phyloP scores from a whole-genome alignment of 2,888 invertebrate genomes.

The Polietes domitor region DNA sequence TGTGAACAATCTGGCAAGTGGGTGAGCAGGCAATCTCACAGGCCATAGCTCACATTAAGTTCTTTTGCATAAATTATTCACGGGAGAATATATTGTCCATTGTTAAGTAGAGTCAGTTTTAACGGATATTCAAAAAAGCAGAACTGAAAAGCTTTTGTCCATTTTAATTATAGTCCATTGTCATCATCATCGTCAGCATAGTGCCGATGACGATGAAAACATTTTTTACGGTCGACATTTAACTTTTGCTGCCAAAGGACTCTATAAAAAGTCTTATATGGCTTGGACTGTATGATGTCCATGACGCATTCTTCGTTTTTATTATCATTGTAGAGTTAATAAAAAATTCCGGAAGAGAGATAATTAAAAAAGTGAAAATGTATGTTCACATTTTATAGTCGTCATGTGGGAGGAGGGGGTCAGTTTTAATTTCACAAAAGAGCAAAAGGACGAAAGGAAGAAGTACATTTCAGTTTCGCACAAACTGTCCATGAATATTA shows the following conservation, averaged over 20 bases:
- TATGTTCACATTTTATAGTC: constrained; percentile 5
- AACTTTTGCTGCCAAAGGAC: constrained; percentile 20
- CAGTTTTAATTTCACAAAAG: not conserved
- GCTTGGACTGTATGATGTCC: not conserved
- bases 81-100: not conserved
- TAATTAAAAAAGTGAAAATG: constrained; percentile 1
- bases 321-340: not conserved
- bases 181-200: constrained; percentile 50
- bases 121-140: too few relatives aligned
- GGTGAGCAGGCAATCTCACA: too few relatives aligned
- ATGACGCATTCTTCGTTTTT: not conserved
- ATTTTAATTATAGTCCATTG: constrained; percentile 34
- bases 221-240: not conserved
- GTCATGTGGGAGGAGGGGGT: too few relatives aligned
- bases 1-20: constrained; percentile 5
- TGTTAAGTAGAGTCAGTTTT: not conserved
- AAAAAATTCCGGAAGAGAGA: not conserved
- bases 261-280: constrained; percentile 23
- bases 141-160: not conserved
- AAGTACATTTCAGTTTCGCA: too few relatives aligned
- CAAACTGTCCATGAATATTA: too few relatives aligned
- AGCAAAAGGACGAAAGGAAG: not conserved
- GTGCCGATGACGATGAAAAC: not conserved
- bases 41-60: not conserved
- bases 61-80: not conserved